These are phyloP conservation scores for Periparus ater DNA, from an alignment of 2,797 vertebrate species.

Conservation along the genomic window DNA sequence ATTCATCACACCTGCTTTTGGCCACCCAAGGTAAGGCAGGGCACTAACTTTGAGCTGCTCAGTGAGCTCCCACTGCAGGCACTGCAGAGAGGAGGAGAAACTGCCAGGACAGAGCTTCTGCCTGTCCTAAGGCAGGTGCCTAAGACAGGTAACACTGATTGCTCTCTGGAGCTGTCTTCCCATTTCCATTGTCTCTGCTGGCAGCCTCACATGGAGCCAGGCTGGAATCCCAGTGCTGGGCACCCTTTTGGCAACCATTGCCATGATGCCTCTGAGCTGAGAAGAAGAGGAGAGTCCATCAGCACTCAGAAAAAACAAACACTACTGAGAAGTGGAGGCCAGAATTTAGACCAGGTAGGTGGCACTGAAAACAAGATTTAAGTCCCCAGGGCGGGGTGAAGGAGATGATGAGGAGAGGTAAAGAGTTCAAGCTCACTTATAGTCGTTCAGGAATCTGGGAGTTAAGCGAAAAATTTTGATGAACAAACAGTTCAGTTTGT, in stretches of 20 bases:
- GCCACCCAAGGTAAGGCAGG: background rate
- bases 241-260: background rate
- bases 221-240: background rate
- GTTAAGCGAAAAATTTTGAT: constrained; percentile 54
- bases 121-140: background rate
- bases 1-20: background rate
- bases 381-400: background rate
- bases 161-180: background rate
- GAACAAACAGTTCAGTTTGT: constrained; percentile 48
- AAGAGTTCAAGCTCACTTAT: constrained; percentile 50
- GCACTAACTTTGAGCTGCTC: background rate
- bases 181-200: background rate
- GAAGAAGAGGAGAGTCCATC: background rate
- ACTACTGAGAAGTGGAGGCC: background rate
- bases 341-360: background rate
- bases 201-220: background rate
- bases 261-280: background rate
- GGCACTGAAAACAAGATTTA: background rate
- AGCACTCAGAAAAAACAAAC: background rate
- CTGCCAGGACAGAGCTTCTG: background rate
- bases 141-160: background rate
- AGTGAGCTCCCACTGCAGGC: background rate
- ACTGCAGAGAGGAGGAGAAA: background rate
- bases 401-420: constrained; percentile 29
- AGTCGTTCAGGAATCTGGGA: constrained; percentile 17